These are phyloP conservation scores for Nephrotoma appendiculata DNA, from an alignment of 2,888 invertebrate species.

Conservation along the genomic window DNA sequence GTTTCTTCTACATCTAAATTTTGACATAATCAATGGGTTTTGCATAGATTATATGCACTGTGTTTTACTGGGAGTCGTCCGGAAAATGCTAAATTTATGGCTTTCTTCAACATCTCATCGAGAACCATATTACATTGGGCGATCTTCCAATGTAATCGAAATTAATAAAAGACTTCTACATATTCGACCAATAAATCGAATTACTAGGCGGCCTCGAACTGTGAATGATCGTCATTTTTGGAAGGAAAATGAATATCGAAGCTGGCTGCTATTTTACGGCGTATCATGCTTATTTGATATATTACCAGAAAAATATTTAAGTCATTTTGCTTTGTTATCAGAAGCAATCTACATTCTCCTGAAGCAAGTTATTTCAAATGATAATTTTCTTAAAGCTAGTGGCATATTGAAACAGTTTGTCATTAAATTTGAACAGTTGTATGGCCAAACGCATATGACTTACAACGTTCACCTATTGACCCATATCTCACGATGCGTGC, in stretches of 20 bases:
- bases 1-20: background rate
- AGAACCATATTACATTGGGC: background rate
- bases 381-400: too few species aligned
- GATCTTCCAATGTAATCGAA: background rate
- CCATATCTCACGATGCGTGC: too few species aligned
- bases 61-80: background rate
- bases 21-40: background rate
- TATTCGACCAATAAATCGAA: background rate
- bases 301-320: background rate
- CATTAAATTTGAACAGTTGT: too few species aligned
- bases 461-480: too few species aligned
- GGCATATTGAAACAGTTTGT: too few species aligned
- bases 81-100: background rate
- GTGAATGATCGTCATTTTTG: background rate
- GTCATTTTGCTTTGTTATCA: background rate
- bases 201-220: background rate
- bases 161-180: background rate
- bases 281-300: background rate
- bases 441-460: too few species aligned
- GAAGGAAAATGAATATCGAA: background rate
- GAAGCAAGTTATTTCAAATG: too few species aligned
- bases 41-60: constrained; percentile 4
- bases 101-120: background rate
- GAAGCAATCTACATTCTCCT: background rate
- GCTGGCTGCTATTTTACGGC: background rate